Conservation (phyloP, 2,113 vertebrate genomes). For the Pelusios castaneus region DNA sequence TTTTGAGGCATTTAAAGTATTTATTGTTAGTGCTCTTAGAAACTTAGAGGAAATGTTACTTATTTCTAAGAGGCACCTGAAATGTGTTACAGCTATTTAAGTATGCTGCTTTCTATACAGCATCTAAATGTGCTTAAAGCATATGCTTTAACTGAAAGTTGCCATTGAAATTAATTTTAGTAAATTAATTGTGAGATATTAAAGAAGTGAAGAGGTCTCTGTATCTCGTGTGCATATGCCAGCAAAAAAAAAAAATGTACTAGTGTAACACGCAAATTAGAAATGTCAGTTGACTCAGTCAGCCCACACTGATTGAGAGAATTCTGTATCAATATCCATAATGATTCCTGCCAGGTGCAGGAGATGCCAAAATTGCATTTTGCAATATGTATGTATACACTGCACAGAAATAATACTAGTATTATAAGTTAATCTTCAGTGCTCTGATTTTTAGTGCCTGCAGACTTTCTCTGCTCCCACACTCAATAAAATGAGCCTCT, state of each 20-base stretch:
- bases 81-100: neutral
- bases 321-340: accelerated
- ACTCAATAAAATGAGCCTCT: neutral
- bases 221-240: accelerated
- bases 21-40: neutral
- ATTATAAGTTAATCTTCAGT: neutral
- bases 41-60: neutral
- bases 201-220: neutral
- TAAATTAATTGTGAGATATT: accelerated
- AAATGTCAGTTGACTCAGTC: neutral
- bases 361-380: neutral
- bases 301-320: neutral
- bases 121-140: neutral
- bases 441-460: neutral
- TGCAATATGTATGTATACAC: accelerated
- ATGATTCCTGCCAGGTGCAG: neutral
- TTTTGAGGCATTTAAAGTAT: neutral
- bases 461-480: neutral
- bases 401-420: neutral
- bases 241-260: neutral
- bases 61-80: neutral
- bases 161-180: neutral
- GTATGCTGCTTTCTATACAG: neutral
- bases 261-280: neutral
- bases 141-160: neutral